Conservation (phyloP, 2,797 vertebrate genomes). For the Schizothorax lantsangensis region DNA sequence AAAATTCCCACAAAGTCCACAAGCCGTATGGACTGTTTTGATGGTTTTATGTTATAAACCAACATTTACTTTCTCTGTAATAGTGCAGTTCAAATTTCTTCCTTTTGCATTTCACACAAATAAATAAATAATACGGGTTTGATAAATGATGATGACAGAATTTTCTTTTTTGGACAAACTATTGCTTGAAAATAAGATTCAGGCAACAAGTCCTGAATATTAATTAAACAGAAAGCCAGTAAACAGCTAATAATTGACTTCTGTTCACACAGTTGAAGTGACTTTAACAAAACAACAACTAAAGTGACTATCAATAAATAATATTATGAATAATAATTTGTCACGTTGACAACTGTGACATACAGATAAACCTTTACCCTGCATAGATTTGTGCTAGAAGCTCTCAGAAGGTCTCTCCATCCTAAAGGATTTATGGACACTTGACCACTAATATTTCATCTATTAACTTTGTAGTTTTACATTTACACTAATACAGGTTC, state of each 20-base stretch:
- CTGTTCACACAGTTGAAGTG: no score
- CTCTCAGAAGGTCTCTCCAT: background rate
- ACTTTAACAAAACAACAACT: no score
- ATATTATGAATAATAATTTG: background rate
- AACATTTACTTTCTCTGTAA: background rate
- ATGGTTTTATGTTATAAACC: no score
- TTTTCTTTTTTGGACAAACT: no score
- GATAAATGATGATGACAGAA: no score
- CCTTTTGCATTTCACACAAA: background rate
- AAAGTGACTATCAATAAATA: background rate
- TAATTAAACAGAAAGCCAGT: no score
- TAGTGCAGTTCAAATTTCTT: background rate
- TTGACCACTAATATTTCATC: background rate
- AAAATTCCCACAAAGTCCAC: no score
- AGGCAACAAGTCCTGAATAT: no score
- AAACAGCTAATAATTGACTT: no score
- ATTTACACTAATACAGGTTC: background rate
- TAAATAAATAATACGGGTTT: no score
- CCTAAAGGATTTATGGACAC: background rate
- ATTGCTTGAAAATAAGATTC: no score
- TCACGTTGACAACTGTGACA: background rate
- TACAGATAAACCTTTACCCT: background rate
- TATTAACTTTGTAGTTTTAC: background rate
- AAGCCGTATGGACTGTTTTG: no score
- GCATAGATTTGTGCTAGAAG: constrained; percentile 31